Evolutionary conservation across 2,113 vertebrate genomes (phyloP), one percentile per base, ranked within the genome.

Genomic region (Albula goreensis): DNA sequence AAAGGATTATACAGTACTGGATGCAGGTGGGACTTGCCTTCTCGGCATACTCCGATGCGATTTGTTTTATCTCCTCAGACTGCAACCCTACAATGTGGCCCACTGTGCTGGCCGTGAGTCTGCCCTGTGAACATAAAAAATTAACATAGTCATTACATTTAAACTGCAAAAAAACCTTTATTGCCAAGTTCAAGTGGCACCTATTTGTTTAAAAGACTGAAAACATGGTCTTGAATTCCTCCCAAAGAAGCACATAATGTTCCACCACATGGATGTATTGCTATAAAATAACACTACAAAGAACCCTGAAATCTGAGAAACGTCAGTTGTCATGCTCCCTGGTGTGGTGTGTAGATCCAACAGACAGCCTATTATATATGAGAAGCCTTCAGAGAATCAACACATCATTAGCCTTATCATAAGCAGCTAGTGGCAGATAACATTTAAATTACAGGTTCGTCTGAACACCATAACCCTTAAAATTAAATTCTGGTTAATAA

Each of bases 51-150:
- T 99, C 97, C 0, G 97, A 97, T 13, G 96, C 98, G 0, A 99
- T 97, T 93, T 97, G 98, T 86, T 98, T 99, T 93, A 99, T 99
- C 93, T 99, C 97, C 4, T 97, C 96, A 0, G 97, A 99, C 91
- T 98, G 98, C 0, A 98, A 96, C 10, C 97, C 98, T 80, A 99
- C 98, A 1, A 99, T 98, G 91, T 99, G 97, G 78, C 98, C 98
- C 90, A 99, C 97, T 2, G 98, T 96, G 88, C 97, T 98, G 0
- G 98, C 98, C 0, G 97, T 98, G 91, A 98, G 93, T 86, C 94
- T 96, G 84, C 97, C 97, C 98, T 99, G 94, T 15, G 95, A 91
- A 77, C 56, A 78, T 10, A 82, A 52, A 52, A 88, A 41, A 41
- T 41, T 1, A 41, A 41, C 53, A 56, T 9, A 56, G 31, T 56